phyloP scores from a whole-genome alignment of 2,113 vertebrate species.

The Periophthalmus modestus region DNA sequence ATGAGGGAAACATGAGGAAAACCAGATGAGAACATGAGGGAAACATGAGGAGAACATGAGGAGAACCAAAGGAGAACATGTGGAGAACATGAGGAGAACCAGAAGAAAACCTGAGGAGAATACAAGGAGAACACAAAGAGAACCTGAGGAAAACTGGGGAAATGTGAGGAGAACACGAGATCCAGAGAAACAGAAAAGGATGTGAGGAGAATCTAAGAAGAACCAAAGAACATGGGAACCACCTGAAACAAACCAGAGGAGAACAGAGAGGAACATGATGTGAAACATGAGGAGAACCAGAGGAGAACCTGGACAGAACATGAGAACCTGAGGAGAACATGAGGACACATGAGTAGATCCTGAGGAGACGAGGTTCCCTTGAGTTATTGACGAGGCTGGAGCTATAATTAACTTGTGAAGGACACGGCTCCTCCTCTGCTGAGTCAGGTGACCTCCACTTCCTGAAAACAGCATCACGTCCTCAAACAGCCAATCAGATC shows the following conservation, averaged over 20 bases:
- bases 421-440: constrained; percentile 34
- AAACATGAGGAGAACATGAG: too few species aligned
- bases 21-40: too few species aligned
- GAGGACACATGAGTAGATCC: neutral
- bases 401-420: constrained; percentile 62
- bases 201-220: too few species aligned
- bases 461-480: constrained; percentile 37
- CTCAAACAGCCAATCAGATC: constrained; percentile 21
- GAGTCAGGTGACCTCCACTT: constrained; percentile 26
- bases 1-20: neutral
- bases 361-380: constrained; percentile 34
- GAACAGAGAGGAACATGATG: too few species aligned
- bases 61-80: neutral
- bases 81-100: neutral
- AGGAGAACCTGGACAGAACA: neutral
- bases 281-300: neutral
- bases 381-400: constrained; percentile 49
- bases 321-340: neutral
- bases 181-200: neutral
- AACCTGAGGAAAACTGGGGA: constrained; percentile 7
- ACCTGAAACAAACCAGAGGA: neutral
- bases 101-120: neutral
- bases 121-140: neutral
- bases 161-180: neutral
- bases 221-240: constrained; percentile 4